Evolutionary conservation across 2,113 vertebrate species (phyloP).

Genomic region (Bos javanicus): DNA sequence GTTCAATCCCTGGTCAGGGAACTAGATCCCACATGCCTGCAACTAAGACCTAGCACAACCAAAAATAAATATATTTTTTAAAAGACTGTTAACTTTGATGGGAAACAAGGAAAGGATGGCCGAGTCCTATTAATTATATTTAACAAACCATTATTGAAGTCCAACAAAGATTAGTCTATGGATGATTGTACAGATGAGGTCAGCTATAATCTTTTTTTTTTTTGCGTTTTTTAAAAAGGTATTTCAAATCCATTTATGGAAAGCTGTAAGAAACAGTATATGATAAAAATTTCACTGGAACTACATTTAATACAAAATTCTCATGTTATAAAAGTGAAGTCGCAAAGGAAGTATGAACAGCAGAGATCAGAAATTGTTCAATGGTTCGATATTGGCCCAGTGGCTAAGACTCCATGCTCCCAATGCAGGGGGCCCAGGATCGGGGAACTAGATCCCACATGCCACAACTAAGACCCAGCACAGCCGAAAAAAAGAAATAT

Average conservation of each 20-base stretch:
- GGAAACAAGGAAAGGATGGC: constrained; percentile 12
- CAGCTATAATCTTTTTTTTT: neutral
- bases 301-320: constrained; percentile 12
- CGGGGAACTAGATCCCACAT: neutral
- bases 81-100: neutral
- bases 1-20: neutral
- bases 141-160: constrained; percentile 20
- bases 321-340: constrained; percentile 24
- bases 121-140: constrained; percentile 12
- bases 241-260: neutral
- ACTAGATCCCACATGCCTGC: neutral
- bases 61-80: neutral
- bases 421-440: neutral
- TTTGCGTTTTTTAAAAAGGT: neutral
- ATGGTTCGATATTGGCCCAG: neutral
- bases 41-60: neutral
- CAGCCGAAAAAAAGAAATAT: neutral
- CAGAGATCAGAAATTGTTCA: neutral
- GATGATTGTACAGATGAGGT: neutral
- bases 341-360: neutral
- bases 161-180: neutral
- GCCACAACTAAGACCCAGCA: neutral
- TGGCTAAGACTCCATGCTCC: neutral
- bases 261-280: constrained; percentile 6
- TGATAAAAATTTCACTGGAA: constrained; percentile 47